These are phyloP conservation scores for Uropsilus gracilis DNA, from an alignment of 2,113 vertebrate genomes.

Conservation along the genomic window DNA sequence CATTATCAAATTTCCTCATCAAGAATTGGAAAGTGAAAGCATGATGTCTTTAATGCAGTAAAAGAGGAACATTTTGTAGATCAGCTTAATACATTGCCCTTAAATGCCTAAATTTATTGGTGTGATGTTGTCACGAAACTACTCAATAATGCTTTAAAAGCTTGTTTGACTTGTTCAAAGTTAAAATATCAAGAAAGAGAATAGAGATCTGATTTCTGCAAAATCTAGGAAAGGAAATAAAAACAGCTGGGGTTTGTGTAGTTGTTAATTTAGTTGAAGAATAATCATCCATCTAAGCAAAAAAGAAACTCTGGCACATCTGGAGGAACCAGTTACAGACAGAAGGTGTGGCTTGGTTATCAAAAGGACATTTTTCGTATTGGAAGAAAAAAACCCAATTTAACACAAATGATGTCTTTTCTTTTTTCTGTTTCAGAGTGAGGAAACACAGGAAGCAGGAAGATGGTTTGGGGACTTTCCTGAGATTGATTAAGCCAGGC, in stretches of 20 bases:
- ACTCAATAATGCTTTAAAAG: constrained; percentile 11
- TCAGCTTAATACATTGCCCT: not conserved
- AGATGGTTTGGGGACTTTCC: not conserved
- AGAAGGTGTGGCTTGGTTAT: not conserved
- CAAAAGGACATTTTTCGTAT: constrained; percentile 39
- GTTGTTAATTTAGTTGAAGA: constrained; percentile 53
- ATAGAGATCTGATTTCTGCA: constrained; percentile 52
- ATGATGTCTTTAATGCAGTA: constrained; percentile 33
- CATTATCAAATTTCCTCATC: constrained; percentile 46
- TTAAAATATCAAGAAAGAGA: constrained; percentile 59
- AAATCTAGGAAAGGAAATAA: constrained; percentile 34
- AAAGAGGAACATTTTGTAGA: constrained; percentile 47
- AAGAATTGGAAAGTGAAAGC: constrained; percentile 49
- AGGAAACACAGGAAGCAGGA: not conserved
- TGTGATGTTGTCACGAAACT: constrained; percentile 14
- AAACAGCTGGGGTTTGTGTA: constrained; percentile 41
- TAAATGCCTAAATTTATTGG: not conserved
- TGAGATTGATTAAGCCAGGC: not conserved
- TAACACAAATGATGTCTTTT: constrained; percentile 9
- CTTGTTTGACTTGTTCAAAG: constrained; percentile 38
- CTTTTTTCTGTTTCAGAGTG: not conserved
- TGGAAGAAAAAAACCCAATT: not conserved
- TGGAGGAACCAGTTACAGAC: not conserved
- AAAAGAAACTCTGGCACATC: constrained; percentile 36
- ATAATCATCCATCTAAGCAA: constrained; percentile 29